Evolutionary conservation across 1,140 invertebrate genomes (phyloP).

Genomic region (Aricia agestis): DNA sequence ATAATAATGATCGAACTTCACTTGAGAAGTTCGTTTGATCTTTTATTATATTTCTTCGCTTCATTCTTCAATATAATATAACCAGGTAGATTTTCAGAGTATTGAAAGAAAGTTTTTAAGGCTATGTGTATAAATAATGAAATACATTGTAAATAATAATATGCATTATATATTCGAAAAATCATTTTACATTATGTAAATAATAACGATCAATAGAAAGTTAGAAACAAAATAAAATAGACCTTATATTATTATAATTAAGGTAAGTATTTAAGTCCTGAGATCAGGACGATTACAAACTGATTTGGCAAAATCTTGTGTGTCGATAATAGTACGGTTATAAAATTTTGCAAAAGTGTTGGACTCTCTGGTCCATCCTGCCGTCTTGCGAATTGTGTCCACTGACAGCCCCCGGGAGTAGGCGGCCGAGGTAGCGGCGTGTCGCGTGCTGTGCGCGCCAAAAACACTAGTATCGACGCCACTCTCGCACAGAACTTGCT

Average conservation of each 20-base stretch:
- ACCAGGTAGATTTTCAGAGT: conserved; percentile 22
- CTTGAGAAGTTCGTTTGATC: conserved; percentile 23
- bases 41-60: conserved; percentile 21
- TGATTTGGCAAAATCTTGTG: conserved; percentile 15
- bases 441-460: background rate
- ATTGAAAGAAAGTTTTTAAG: background rate
- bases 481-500: background rate
- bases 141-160: background rate
- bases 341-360: conserved; percentile 39
- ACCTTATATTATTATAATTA: no score
- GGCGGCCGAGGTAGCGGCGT: conserved; percentile 26
- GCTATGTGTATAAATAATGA: background rate
- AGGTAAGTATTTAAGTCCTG: background rate
- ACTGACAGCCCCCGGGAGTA: conserved; percentile 27
- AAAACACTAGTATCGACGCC: conserved; percentile 3
- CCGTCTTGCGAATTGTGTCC: conserved; percentile 36
- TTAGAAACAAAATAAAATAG: conserved; percentile 8
- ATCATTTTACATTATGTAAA: background rate
- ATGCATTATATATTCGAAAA: background rate
- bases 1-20: conserved; percentile 15
- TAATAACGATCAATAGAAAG: no score
- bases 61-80: conserved; percentile 23
- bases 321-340: conserved; percentile 16
- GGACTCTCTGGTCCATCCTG: conserved; percentile 36
- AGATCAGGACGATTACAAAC: background rate